These are phyloP conservation scores for Ceratotherium simum DNA, from an alignment of 2,113 vertebrate genomes.

Conservation along the genomic window DNA sequence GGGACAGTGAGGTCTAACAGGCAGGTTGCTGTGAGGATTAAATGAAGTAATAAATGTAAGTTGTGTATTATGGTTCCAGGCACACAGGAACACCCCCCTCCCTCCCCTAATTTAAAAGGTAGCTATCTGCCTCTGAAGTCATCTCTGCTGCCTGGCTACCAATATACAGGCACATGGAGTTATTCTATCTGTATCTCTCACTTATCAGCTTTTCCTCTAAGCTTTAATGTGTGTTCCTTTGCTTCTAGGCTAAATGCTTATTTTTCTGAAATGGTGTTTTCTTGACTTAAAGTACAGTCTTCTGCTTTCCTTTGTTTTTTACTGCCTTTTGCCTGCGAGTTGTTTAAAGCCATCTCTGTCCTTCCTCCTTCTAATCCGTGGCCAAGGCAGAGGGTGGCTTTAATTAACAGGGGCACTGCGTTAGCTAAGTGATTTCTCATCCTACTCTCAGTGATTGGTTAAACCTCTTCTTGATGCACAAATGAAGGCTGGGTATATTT, in stretches of 20 bases:
- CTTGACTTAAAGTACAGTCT: not conserved
- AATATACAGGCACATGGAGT: not conserved
- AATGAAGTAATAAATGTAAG: not conserved
- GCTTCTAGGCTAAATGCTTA: conserved; percentile 23
- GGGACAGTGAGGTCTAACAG: not conserved
- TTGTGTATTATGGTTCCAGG: not conserved
- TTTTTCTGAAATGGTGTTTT: conserved; percentile 54
- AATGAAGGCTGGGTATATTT: conserved; percentile 37
- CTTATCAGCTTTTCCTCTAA: conserved; percentile 5
- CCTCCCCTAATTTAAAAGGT: not conserved
- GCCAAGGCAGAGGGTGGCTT: not conserved
- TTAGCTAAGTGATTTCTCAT: not conserved
- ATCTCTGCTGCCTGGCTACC: not conserved
- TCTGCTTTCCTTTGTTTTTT: not conserved
- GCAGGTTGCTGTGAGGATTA: not conserved
- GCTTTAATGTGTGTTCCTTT: conserved; percentile 25
- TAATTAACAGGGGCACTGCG: not conserved
- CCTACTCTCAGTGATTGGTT: not conserved
- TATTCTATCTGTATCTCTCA: not conserved
- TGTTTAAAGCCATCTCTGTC: not conserved
- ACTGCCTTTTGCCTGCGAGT: not conserved
- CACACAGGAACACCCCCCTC: not conserved
- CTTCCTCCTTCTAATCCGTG: not conserved
- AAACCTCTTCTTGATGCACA: not conserved
- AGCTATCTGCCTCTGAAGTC: not conserved